Percentiles rank a stretch among this genome's conserved stretches.
Evolutionary conservation across 2,113 vertebrate species (phyloP).

Genomic region (Trogon surrucura): DNA sequence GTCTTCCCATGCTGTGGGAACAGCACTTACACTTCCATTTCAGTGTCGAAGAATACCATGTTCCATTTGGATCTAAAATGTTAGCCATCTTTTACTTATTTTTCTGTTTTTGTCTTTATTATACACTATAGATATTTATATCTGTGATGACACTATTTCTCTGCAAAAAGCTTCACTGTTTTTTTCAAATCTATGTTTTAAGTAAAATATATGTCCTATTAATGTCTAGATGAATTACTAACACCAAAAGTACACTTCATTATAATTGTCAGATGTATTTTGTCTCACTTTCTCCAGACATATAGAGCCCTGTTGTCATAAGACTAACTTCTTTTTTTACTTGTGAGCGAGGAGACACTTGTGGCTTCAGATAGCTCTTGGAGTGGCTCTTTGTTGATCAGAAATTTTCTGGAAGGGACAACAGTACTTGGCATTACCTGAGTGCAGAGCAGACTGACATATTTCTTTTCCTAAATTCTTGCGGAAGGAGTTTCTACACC

Average conservation of each 20-base stretch:
- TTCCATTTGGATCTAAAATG: background rate
- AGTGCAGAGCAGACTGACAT: accelerated
- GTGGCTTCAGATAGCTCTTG: background rate
- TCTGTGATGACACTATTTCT: background rate
- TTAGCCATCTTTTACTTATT: background rate
- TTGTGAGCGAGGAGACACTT: background rate
- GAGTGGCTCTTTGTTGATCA: background rate
- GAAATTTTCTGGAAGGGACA: background rate
- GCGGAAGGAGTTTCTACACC: background rate
- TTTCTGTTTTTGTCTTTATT: background rate
- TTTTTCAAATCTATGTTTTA: background rate
- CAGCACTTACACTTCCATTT: background rate
- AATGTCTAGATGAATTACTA: background rate
- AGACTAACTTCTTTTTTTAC: background rate
- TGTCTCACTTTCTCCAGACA: background rate
- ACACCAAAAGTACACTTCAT: background rate
- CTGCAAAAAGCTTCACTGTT: background rate
- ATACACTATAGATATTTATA: background rate
- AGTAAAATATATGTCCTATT: background rate
- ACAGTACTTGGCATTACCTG: background rate
- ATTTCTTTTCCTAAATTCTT: background rate
- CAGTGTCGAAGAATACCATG: background rate
- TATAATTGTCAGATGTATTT: background rate
- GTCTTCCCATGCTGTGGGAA: background rate
- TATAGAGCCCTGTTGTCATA: background rate